Conservation (phyloP, 2,888 invertebrate species). For the Petrolisthes manimaculis region DNA sequence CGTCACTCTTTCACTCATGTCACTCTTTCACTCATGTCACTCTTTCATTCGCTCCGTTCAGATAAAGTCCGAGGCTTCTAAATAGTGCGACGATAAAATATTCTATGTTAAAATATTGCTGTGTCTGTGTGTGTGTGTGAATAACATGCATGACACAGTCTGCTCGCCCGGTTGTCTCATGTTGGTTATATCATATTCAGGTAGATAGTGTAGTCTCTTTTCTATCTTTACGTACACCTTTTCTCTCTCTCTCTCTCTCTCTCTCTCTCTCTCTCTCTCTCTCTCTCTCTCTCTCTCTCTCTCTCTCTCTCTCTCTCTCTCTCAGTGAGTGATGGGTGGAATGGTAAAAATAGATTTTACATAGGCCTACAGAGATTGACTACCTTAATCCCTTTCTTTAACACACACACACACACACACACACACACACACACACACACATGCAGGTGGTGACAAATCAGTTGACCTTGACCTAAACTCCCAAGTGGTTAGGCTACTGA, state of each 20-base stretch:
- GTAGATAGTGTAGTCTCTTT: neutral
- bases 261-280: conserved; percentile 1
- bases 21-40: neutral
- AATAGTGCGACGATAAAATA: neutral
- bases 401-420: no score
- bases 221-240: neutral
- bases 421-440: no score
- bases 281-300: neutral
- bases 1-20: neutral
- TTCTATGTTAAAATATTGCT: neutral
- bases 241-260: neutral
- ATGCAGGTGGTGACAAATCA: no score
- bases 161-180: no score
- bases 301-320: neutral
- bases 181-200: no score
- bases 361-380: no score
- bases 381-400: no score
- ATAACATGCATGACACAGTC: no score
- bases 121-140: neutral
- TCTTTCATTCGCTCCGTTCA: neutral
- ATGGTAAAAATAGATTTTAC: no score
- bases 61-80: neutral
- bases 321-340: no score
- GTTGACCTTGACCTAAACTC: no score
- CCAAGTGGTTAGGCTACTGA: no score